These are phyloP conservation scores for Oconnorella tubifera DNA, from an alignment of 2,888 invertebrate genomes.

Conservation along the genomic window DNA sequence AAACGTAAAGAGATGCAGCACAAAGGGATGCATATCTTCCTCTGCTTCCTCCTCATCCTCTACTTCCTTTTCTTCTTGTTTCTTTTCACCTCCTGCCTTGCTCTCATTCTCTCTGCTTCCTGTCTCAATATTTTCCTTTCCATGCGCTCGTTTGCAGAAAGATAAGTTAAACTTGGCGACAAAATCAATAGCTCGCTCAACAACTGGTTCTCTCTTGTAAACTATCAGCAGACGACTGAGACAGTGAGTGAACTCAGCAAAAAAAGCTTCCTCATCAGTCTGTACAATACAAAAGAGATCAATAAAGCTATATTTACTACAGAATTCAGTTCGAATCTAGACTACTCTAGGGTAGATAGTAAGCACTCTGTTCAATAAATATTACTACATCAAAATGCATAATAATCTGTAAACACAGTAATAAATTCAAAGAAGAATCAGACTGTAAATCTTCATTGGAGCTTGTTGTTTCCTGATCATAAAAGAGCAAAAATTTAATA, in stretches of 20 bases:
- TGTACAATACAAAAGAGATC: conserved; percentile 47
- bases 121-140: background rate
- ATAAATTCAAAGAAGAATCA: too few species aligned
- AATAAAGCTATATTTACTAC: background rate
- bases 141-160: conserved; percentile 43
- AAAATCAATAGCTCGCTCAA: conserved; percentile 69
- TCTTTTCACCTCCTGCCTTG: background rate
- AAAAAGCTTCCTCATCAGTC: conserved; percentile 63
- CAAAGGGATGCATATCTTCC: conserved; percentile 58
- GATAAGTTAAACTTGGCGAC: conserved; percentile 69
- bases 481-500: too few species aligned
- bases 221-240: conserved; percentile 66
- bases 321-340: background rate
- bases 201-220: conserved; percentile 67
- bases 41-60: conserved; percentile 55
- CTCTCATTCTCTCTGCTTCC: conserved; percentile 6
- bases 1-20: conserved; percentile 61
- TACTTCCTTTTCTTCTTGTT: conserved; percentile 9
- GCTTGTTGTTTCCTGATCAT: too few species aligned
- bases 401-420: too few species aligned
- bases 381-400: background rate
- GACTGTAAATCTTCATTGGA: too few species aligned
- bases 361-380: background rate
- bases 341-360: too few species aligned
- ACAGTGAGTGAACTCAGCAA: conserved; percentile 65